Conservation (phyloP, 2,888 invertebrate species). For the Erannis defoliaria region DNA sequence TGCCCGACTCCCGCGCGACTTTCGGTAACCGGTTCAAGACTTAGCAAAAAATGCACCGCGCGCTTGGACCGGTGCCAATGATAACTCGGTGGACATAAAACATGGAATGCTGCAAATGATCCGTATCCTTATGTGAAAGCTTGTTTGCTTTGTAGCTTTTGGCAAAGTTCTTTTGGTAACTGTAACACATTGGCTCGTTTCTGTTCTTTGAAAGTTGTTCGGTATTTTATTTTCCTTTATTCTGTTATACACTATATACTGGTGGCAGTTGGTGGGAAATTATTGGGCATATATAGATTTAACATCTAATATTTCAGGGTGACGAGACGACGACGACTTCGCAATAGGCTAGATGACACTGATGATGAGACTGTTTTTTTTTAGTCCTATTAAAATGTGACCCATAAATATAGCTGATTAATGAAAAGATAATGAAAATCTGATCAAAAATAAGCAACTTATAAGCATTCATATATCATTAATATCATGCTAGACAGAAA, state of each 20-base stretch:
- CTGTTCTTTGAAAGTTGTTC: neutral
- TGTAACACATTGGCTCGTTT: neutral
- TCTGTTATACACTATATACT: neutral
- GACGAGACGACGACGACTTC: too few relatives aligned
- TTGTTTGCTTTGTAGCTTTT: slow-evolving; percentile 32
- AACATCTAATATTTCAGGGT: too few relatives aligned
- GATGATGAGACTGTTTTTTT: too few relatives aligned
- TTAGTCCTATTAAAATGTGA: too few relatives aligned
- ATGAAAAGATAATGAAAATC: too few relatives aligned
- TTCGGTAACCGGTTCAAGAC: slow-evolving; percentile 69
- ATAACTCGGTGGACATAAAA: slow-evolving; percentile 59
- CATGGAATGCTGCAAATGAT: slow-evolving; percentile 56
- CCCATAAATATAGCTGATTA: too few relatives aligned
- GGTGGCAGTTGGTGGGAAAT: too few relatives aligned
- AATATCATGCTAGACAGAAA: too few relatives aligned
- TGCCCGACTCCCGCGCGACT: slow-evolving; percentile 59
- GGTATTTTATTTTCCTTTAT: neutral
- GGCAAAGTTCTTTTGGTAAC: slow-evolving; percentile 8
- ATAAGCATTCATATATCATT: too few relatives aligned
- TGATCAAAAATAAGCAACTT: too few relatives aligned
- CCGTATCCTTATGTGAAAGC: slow-evolving; percentile 46
- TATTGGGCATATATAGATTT: too few relatives aligned
- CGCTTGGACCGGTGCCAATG: slow-evolving; percentile 58
- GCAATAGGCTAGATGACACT: too few relatives aligned
- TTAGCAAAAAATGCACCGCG: slow-evolving; percentile 68